Evolutionary conservation across 2,113 vertebrate species (phyloP).

Genomic region (Noctilio leporinus): DNA sequence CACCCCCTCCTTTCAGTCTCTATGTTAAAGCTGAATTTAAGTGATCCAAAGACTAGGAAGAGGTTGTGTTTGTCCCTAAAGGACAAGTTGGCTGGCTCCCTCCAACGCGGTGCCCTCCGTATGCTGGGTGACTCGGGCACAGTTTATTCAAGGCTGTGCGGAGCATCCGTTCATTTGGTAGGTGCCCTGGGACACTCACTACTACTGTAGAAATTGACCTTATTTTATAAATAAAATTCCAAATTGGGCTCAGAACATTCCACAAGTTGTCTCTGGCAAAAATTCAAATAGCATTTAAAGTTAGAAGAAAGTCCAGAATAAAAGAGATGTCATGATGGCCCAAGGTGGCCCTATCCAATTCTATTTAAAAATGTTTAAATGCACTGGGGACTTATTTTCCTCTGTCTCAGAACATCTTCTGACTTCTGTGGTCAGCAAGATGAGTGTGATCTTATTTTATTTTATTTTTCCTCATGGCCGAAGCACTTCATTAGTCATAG

Average conservation of each 20-base stretch:
- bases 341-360: background rate
- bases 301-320: conserved; percentile 53
- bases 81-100: background rate
- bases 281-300: conserved; percentile 57
- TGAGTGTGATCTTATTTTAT: background rate
- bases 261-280: conserved; percentile 42
- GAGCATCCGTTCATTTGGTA: background rate
- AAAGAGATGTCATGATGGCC: conserved; percentile 32
- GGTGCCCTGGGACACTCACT: background rate
- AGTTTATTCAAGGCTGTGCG: background rate
- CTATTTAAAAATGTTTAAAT: conserved; percentile 31
- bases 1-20: background rate
- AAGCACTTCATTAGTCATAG: background rate
- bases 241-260: conserved; percentile 33
- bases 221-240: conserved; percentile 61
- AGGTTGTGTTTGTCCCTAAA: background rate
- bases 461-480: background rate
- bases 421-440: background rate
- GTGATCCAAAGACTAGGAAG: background rate
- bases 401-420: background rate
- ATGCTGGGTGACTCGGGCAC: background rate
- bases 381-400: background rate
- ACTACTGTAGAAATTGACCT: background rate
- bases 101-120: background rate
- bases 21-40: background rate